A percentile compares a stretch with the other conserved stretches of the same genome.
phyloP scores from a whole-genome alignment of 2,888 invertebrate genomes.

The Phania funesta region DNA sequence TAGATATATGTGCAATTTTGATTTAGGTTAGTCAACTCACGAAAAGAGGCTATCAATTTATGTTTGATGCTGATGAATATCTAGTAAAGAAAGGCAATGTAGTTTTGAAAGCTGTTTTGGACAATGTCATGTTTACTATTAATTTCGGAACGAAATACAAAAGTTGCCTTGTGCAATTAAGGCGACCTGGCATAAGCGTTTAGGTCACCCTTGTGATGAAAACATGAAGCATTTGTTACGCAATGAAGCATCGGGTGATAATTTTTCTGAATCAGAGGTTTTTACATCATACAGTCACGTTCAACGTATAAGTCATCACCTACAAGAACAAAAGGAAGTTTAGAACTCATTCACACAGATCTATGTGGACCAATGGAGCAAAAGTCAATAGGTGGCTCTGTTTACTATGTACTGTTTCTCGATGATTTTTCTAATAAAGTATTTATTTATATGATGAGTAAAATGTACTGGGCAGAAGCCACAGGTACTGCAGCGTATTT shows the following conservation, averaged over 20 bases:
- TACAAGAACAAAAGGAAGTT: not conserved
- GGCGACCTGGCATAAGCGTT: slow-evolving; percentile 16
- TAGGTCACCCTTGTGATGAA: slow-evolving; percentile 16
- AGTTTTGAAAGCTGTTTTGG: not conserved
- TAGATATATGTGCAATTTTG: slow-evolving; percentile 18
- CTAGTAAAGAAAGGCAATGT: not conserved
- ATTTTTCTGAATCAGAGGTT: not conserved
- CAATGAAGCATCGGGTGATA: not conserved
- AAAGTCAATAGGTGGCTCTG: slow-evolving; percentile 18
- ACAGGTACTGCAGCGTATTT: slow-evolving; percentile 36
- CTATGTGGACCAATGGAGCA: slow-evolving; percentile 20
- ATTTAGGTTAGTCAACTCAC: slow-evolving; percentile 21
- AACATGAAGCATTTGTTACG: not conserved
- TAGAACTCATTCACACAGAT: slow-evolving; percentile 11
- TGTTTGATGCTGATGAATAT: not conserved
- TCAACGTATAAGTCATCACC: not conserved
- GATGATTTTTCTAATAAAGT: slow-evolving; percentile 33
- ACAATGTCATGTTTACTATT: not conserved
- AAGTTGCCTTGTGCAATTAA: not conserved
- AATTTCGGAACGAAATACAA: not conserved
- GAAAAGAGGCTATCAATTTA: not conserved
- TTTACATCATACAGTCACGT: slow-evolving; percentile 13
- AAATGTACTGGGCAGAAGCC: slow-evolving; percentile 22
- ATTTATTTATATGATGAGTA: slow-evolving; percentile 14
- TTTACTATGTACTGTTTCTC: slow-evolving; percentile 26